A percentile compares a stretch with the other conserved stretches of the same genome.
Evolutionary conservation across 2,797 vertebrate genomes (phyloP).

Genomic region (Sebastes minor): DNA sequence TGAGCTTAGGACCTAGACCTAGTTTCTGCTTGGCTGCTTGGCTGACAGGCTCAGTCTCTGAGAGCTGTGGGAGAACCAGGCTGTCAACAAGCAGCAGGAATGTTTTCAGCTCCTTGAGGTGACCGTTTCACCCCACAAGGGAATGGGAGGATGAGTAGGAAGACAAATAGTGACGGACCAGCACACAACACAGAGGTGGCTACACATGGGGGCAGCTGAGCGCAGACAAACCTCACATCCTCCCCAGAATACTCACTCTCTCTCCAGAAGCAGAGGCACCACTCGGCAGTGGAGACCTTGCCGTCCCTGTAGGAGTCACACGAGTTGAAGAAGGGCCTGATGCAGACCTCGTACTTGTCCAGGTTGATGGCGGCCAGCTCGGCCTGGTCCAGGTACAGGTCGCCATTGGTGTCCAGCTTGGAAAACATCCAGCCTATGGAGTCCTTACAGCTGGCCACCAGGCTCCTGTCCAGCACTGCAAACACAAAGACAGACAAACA

Average conservation of each 20-base stretch:
- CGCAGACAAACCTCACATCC: neutral
- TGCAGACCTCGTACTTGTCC: slow-evolving; percentile 98
- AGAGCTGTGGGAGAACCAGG: slow-evolving; percentile 55
- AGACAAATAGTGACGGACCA: slow-evolving; percentile 62
- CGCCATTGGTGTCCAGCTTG: slow-evolving; percentile 93
- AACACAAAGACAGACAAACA: slow-evolving; percentile 49
- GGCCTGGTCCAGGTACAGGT: slow-evolving; percentile 92
- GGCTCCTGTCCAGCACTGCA: slow-evolving; percentile 91
- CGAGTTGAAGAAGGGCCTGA: slow-evolving; percentile 98
- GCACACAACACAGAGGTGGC: slow-evolving; percentile 21
- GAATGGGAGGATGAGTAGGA: slow-evolving; percentile 36
- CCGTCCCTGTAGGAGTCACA: slow-evolving; percentile 95
- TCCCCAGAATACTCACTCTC: slow-evolving; percentile 88
- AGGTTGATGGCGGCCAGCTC: slow-evolving; percentile 96
- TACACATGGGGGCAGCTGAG: slow-evolving; percentile 18
- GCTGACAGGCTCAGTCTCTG: slow-evolving; percentile 41
- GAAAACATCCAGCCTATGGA: slow-evolving; percentile 99
- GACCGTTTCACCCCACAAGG: slow-evolving; percentile 49
- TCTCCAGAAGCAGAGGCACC: slow-evolving; percentile 99
- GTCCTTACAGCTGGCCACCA: slow-evolving; percentile 96
- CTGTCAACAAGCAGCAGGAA: slow-evolving; percentile 70
- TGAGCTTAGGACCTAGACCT: neutral
- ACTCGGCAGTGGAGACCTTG: slow-evolving; percentile 93
- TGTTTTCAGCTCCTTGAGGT: slow-evolving; percentile 59
- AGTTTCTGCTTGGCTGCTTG: slow-evolving; percentile 58